Evolutionary conservation across 2,888 invertebrate genomes (phyloP).

Genomic region (Arctia plantaginis): DNA sequence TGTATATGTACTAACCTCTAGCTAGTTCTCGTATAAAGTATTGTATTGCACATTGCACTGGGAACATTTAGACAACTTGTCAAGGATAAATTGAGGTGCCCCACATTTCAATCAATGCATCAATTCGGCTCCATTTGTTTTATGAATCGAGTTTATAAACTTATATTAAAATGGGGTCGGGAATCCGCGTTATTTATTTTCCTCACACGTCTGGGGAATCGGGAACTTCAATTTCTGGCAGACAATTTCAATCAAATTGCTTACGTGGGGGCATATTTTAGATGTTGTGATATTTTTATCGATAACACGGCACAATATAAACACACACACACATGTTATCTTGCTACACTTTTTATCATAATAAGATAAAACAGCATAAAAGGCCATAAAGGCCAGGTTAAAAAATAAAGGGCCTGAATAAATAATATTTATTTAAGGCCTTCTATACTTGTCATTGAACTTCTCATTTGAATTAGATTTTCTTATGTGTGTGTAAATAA

Average conservation of each 20-base stretch:
- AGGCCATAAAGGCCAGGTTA: too few species aligned
- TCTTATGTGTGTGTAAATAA: not conserved
- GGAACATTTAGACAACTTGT: constrained; percentile 23
- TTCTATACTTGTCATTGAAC: not conserved
- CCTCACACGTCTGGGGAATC: constrained; percentile 47
- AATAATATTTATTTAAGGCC: too few species aligned
- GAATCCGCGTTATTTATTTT: constrained; percentile 48
- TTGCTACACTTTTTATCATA: not conserved
- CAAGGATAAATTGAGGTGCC: constrained; percentile 37
- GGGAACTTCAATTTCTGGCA: constrained; percentile 45
- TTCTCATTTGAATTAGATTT: not conserved
- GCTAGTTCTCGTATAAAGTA: not conserved
- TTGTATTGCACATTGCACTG: not conserved
- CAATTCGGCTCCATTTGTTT: constrained; percentile 43
- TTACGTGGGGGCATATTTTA: constrained; percentile 40
- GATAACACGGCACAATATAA: not conserved
- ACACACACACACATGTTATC: not conserved
- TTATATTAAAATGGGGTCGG: constrained; percentile 52
- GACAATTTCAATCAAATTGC: constrained; percentile 52
- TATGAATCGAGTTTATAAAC: constrained; percentile 53
- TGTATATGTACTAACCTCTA: not conserved
- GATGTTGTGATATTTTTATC: constrained; percentile 7
- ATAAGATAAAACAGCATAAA: not conserved
- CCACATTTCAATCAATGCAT: constrained; percentile 50
- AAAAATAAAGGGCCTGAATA: too few species aligned